Base-by-base conservation (phyloP, 2,113 vertebrate genomes). In the Dunckerocampus dactyliophorus region DNA sequence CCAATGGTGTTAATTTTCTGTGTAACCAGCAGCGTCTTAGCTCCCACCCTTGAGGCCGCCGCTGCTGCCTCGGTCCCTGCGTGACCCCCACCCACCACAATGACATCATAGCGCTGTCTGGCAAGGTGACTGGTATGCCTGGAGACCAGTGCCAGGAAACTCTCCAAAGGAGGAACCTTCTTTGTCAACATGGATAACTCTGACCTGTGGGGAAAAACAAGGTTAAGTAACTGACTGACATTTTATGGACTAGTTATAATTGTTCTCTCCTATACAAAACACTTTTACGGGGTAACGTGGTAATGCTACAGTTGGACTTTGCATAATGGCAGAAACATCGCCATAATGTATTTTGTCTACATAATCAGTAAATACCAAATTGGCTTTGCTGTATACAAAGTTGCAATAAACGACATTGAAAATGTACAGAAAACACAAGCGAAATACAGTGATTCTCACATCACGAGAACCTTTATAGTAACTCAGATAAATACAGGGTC, bases 21-120 rank as follows among this genome's bases (percentile, higher is more conserved):
- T 2, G 95, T 95, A 69, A 98, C 78, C 10, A 98, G 89, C 65
- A 98, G 85, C 0, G 95, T 96, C 37, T 87, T 81, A 12, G 92
- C 93, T 10, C 95, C 95, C 16, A 91, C 82, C 22, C 95, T 89
- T 17, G 95, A 89, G 0, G 96, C 93, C 0, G 94, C 95, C 0
- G 95, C 90, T 0, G 94, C 95, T 0, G 95, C 95, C 77, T 97
- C 96, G 0, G 93, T 92, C 16, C 96, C 95, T 0, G 95, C 96
- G 0, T 98, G 95, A 16, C 96, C 96, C 0, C 96, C 96, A 0
- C 96, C 96, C 54, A 98, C 90, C 22, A 96, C 93, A 0, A 96
- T 84, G 72, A 96, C 95, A 19, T 96, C 93, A 80, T 92, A 98
- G 9, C 68, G 73, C 50, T 67, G 81, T 7, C 51, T 52, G 31